Percentiles rank a stretch among this genome's conserved stretches.
phyloP scores from a whole-genome alignment of 2,113 vertebrate genomes.

The Spilogale gracilis region DNA sequence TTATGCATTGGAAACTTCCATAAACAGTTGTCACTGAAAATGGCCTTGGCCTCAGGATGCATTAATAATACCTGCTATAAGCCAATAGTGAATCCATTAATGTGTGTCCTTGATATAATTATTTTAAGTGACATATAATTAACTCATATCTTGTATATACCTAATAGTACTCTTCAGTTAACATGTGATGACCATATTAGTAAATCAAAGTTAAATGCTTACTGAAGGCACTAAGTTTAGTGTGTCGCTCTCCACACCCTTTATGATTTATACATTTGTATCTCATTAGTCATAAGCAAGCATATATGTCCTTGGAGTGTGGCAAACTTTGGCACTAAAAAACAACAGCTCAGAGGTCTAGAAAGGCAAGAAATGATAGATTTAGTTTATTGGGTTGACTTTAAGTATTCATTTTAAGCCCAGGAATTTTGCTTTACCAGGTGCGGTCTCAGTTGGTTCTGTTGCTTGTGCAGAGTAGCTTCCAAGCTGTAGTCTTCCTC shows the following conservation, averaged over 20 bases:
- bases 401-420: background rate
- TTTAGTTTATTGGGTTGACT: background rate
- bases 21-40: conserved; percentile 66
- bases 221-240: conserved; percentile 76
- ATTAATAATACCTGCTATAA: conserved; percentile 68
- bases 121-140: conserved; percentile 81
- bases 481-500: background rate
- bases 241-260: conserved; percentile 75
- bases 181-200: conserved; percentile 79
- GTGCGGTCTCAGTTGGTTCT: background rate
- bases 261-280: conserved; percentile 78
- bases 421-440: background rate
- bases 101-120: conserved; percentile 70
- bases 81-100: conserved; percentile 72
- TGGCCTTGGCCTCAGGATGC: conserved; percentile 48
- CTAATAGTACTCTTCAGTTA: conserved; percentile 80
- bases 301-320: background rate
- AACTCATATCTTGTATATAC: conserved; percentile 77
- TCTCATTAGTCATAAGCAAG: conserved; percentile 43
- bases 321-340: conserved; percentile 49
- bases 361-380: background rate
- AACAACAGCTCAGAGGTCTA: background rate
- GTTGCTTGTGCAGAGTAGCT: background rate
- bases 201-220: conserved; percentile 87
- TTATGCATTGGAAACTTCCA: background rate